Percentiles rank a stretch among this genome's conserved stretches.
Evolutionary conservation across 2,888 invertebrate genomes (phyloP).

Genomic region (Pandemis heparana): DNA sequence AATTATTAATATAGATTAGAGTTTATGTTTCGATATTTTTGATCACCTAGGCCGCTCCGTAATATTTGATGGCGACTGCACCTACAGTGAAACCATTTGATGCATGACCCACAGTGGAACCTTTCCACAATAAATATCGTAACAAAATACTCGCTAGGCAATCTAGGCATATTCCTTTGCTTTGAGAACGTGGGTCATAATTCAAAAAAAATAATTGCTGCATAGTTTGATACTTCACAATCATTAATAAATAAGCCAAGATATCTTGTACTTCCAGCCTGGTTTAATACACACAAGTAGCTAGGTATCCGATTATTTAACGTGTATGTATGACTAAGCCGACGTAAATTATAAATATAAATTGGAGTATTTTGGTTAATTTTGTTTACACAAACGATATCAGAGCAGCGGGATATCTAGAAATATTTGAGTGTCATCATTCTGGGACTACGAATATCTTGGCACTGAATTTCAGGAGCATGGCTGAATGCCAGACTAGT

Average conservation of each 20-base stretch:
- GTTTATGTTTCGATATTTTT: no score
- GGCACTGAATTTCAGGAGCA: constrained; percentile 76
- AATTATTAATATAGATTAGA: no score
- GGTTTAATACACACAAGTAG: neutral
- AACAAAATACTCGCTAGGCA: neutral
- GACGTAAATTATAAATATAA: neutral
- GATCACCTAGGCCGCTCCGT: no score
- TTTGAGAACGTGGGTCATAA: neutral
- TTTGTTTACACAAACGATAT: constrained; percentile 29
- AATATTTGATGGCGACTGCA: no score
- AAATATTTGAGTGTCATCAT: constrained; percentile 60
- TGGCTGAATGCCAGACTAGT: constrained; percentile 74
- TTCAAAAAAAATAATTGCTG: neutral
- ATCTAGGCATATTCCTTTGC: no score
- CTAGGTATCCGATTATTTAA: neutral
- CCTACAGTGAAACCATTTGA: neutral
- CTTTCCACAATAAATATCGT: neutral
- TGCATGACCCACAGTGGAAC: neutral
- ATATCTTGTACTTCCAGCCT: neutral
- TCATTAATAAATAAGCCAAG: neutral
- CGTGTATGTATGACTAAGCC: neutral
- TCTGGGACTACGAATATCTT: constrained; percentile 70
- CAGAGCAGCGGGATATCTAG: constrained; percentile 36
- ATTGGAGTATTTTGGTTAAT: constrained; percentile 16
- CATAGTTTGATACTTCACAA: neutral